Base-by-base conservation (phyloP, 2,888 invertebrate genomes). In the Rugalucina vietnamica region DNA sequence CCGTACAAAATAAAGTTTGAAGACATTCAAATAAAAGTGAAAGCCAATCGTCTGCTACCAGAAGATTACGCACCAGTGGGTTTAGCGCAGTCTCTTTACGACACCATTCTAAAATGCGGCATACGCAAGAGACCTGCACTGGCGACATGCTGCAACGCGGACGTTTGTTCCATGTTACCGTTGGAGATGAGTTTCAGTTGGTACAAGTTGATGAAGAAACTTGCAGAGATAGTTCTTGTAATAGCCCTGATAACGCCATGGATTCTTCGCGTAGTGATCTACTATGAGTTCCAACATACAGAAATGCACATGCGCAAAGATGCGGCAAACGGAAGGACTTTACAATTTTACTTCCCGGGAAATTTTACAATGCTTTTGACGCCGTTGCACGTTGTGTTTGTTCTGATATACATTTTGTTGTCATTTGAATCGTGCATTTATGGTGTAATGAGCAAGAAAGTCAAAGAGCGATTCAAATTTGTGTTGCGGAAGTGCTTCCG, bases 341-440 rank as follows among this genome's bases (percentile, higher is more conserved):
- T 88, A n/a, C 29, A 69, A 10, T 80, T 87, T 27, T 75, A 88
- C 39, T 93, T 91, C 81, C 90, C 89, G 4, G 91, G 92, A 49
- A 93, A 87, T 74, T 73, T 94, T 21, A 89, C 93, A 0, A 81
- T 90, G 14, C 92, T 91, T 76, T 84, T 94, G 0, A 90, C 92
- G 0, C 94, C 94, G 0, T 71, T 93, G 4, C 94, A 94, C 78
- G 85, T 88, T 0, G 8, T 93, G 1, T 94, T 94, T 79, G 57
- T 94, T 1, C 32, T 87, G 5, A 92, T 93, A 27, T 94, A 94
- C 83, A 29, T 90, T 65, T 75, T 93, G 50, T 90, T 94, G 37
- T 79, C 90, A 39, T 12, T 92, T 24, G 92, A 92, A 74, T 88
- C 89, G 14, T 69, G 89, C 39, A 36, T 91, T 5, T 90, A 91